Base-by-base conservation (phyloP, 2,113 vertebrate species). In the Dinomys branickii region DNA sequence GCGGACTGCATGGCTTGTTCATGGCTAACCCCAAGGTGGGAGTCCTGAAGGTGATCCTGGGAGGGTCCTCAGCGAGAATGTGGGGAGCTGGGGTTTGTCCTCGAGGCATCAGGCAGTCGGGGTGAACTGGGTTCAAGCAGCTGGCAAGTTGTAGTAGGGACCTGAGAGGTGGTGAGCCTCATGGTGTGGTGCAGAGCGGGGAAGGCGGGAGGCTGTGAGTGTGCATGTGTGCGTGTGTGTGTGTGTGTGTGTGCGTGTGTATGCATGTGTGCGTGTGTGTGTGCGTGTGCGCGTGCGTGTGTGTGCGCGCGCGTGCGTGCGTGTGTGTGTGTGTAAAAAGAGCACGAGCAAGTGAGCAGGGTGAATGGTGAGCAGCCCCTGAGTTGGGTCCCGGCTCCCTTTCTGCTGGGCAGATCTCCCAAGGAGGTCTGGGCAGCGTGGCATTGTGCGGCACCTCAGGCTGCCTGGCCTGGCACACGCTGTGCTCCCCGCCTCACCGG, bases 351-450 rank as follows among this genome's bases (percentile, higher is more conserved):
- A 22, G 22, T 47, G 24, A 30, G n/a, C 0, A 38, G 65, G 2
- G 58, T 44, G 30, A 33, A 11, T 47, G 41, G n/a, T 4, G 41
- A 77, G 73, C 41, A 14, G 73, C 41, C 28, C 22, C 0, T 33
- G 47, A 35, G 30, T 50, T 30, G 41, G 47, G 47, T 35, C 30
- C 5, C 26, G 9, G 8, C 41, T n/a, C 77, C 38, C 24, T 59
- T 28, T 58, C 83, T 83, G 47, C 1, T 11, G n/a, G 2, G 26
- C 30, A 20, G 1, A 26, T 77, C 6, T 5, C 0, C 13, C 0
- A 22, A 52, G 67, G 56, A 67, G 71, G 61, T 26, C 35, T 52
- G 56, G 54, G 26, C n/a, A 54, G 20, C 6, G 0, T 14, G 11
- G 28, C 28, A 16, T 44, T 52, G 28, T 35, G 13, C 52, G 26